phyloP scores from a whole-genome alignment of 2,113 vertebrate species.

The Lepidothrix coronata region DNA sequence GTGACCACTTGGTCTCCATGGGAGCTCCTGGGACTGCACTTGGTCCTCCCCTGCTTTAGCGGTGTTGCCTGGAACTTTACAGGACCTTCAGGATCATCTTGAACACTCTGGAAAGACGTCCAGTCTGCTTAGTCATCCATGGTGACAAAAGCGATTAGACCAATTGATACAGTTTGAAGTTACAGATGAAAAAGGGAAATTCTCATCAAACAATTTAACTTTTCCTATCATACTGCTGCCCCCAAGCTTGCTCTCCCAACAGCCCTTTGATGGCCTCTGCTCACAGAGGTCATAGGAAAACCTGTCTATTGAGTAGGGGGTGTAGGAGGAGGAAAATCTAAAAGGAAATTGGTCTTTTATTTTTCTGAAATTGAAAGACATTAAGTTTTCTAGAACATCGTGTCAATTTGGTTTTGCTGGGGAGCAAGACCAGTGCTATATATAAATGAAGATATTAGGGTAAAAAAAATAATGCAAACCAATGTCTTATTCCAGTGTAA shows the following conservation, averaged over 20 bases:
- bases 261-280: background rate
- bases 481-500: background rate
- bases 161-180: background rate
- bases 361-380: background rate
- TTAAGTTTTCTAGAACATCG: background rate
- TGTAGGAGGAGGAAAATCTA: background rate
- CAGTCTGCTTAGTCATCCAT: background rate
- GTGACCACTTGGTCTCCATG: accelerated
- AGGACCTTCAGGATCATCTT: background rate
- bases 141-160: background rate
- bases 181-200: background rate
- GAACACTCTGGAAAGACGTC: background rate
- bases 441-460: background rate
- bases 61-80: background rate
- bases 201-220: background rate
- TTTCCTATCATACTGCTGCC: background rate
- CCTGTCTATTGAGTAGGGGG: background rate
- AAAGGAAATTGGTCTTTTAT: background rate
- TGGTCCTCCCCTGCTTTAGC: background rate
- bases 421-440: background rate
- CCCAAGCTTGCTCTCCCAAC: background rate
- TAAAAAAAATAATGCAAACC: background rate
- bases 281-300: background rate
- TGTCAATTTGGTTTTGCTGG: background rate
- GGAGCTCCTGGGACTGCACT: accelerated